phyloP scores from a whole-genome alignment of 2,113 vertebrate genomes.

The Apus apus region DNA sequence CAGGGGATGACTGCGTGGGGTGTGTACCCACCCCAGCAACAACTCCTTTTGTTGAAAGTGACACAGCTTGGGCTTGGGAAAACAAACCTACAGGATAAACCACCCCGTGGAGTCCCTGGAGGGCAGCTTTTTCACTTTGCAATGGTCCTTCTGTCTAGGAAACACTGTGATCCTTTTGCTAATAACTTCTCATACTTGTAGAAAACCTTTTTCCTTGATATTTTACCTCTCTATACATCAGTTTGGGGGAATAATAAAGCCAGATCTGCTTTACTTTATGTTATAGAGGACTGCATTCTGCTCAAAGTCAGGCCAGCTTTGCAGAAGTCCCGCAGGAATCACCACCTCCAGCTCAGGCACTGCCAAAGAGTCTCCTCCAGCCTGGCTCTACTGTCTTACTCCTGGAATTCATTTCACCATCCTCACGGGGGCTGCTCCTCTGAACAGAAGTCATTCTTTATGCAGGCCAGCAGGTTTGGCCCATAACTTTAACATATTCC shows the following conservation, averaged over 20 bases:
- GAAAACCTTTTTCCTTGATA: background rate
- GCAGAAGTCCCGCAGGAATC: too few relatives aligned
- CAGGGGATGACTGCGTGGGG: background rate
- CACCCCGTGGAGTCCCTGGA: rapidly evolving
- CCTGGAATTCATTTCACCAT: background rate
- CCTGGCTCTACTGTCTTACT: background rate
- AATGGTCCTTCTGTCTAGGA: background rate
- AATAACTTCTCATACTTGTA: background rate
- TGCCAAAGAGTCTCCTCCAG: background rate
- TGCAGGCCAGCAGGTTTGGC: background rate
- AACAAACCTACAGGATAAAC: background rate
- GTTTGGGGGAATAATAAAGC: background rate
- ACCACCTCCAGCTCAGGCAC: background rate
- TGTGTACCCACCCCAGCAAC: background rate
- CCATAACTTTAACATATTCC: background rate
- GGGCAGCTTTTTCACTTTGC: background rate
- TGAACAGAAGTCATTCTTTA: background rate
- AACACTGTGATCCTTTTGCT: background rate
- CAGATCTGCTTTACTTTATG: background rate
- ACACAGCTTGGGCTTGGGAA: background rate
- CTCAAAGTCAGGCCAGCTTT: background rate
- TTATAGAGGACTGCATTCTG: background rate
- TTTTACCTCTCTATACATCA: background rate
- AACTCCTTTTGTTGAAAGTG: background rate
- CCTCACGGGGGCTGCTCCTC: background rate